These are phyloP conservation scores for Manacus vitellinus DNA, from an alignment of 2,113 vertebrate genomes.

Conservation along the genomic window DNA sequence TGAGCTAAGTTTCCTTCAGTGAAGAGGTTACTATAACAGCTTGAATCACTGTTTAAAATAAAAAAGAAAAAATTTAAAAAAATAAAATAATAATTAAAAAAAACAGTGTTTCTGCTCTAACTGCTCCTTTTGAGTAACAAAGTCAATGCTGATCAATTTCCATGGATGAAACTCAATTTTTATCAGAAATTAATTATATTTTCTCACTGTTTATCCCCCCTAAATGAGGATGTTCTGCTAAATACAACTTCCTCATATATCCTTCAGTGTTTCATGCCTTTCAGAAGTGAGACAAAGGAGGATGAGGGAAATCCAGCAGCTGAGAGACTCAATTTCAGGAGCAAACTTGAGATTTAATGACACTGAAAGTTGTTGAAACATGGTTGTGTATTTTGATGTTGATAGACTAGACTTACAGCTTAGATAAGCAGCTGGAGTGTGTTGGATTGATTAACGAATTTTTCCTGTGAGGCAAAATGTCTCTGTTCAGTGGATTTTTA, in stretches of 20 bases:
- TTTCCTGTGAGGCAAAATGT: background rate
- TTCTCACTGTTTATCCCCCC: fast-evolving
- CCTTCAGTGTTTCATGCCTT: background rate
- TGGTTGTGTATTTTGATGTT: background rate
- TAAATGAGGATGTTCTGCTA: background rate
- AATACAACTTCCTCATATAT: background rate
- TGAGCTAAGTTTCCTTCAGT: background rate
- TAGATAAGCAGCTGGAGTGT: background rate
- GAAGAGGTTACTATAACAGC: background rate
- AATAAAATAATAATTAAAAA: too few relatives aligned
- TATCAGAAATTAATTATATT: background rate
- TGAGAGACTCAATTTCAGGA: background rate
- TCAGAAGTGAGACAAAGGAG: background rate
- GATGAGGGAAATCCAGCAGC: background rate
- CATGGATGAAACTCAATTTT: background rate
- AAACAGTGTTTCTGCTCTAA: background rate
- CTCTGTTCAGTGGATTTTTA: background rate
- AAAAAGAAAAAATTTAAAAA: background rate
- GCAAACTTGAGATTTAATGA: background rate
- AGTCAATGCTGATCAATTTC: background rate
- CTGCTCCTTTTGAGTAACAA: background rate
- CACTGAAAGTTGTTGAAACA: background rate
- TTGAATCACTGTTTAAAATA: background rate
- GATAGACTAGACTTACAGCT: background rate
- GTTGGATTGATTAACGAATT: background rate